Evolutionary conservation across 2,113 vertebrate species (phyloP).

Genomic region (Falcunculus frontatus): DNA sequence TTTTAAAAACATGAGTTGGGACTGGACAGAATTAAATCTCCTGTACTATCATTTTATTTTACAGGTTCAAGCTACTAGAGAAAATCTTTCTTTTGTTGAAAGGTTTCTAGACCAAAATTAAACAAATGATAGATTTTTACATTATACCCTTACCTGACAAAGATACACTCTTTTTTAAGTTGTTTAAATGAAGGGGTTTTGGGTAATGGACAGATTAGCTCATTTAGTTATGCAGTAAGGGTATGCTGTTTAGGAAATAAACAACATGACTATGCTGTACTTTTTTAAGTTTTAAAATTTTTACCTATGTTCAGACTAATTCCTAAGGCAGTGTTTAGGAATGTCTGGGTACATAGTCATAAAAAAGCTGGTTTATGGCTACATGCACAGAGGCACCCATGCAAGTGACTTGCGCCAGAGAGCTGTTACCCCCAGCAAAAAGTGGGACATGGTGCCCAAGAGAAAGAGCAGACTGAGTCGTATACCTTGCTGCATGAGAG

Average conservation of each 20-base stretch:
- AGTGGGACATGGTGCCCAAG: slow-evolving; percentile 90
- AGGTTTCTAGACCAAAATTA: slow-evolving; percentile 32
- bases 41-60: slow-evolving; percentile 31
- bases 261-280: background rate
- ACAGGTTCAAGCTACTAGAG: slow-evolving; percentile 14
- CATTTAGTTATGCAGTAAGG: background rate
- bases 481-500: slow-evolving; percentile 99
- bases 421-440: slow-evolving; percentile 91
- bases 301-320: slow-evolving; percentile 44
- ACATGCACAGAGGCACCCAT: slow-evolving; percentile 98
- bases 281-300: slow-evolving; percentile 10
- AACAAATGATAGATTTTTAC: background rate
- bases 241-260: slow-evolving; percentile 18
- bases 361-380: slow-evolving; percentile 77
- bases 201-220: slow-evolving; percentile 8
- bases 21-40: background rate
- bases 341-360: slow-evolving; percentile 37
- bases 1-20: background rate
- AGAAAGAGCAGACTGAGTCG: slow-evolving; percentile 90
- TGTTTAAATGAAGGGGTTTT: slow-evolving; percentile 8
- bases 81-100: slow-evolving; percentile 5
- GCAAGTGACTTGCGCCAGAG: slow-evolving; percentile 83
- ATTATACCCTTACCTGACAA: slow-evolving; percentile 6
- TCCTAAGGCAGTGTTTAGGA: slow-evolving; percentile 43
- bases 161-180: background rate